Percentiles rank a stretch among this genome's conserved stretches.
phyloP scores from a whole-genome alignment of 2,888 invertebrate species.

The Conomelus anceps region DNA sequence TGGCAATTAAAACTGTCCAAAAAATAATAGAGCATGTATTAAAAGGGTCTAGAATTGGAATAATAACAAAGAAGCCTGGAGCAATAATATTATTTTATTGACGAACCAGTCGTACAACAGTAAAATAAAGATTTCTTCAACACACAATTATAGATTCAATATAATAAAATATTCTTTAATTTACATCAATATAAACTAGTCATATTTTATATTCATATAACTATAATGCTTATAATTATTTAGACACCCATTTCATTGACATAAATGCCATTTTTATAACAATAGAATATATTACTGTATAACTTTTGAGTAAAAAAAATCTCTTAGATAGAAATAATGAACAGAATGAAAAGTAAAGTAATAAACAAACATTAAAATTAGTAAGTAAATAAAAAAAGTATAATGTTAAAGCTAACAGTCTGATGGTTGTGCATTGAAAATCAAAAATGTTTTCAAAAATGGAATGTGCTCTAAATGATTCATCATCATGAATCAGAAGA shows the following conservation, averaged over 20 bases:
- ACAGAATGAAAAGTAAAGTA: not conserved
- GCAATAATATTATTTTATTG: not conserved
- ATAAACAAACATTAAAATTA: not conserved
- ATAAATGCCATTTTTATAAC: not conserved
- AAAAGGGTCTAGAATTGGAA: too few species aligned
- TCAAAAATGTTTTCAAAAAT: not conserved
- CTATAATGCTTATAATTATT: not conserved
- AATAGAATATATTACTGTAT: not conserved
- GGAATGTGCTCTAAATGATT: too few species aligned
- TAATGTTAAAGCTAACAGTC: not conserved
- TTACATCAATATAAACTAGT: not conserved
- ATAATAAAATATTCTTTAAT: not conserved
- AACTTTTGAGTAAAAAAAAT: not conserved
- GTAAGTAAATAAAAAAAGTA: not conserved
- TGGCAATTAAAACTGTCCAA: too few species aligned
- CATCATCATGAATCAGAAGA: not conserved
- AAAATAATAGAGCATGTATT: too few species aligned
- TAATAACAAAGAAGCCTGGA: not conserved
- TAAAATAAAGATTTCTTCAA: not conserved
- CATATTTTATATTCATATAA: not conserved
- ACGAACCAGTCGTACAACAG: not conserved
- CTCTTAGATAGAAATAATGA: not conserved
- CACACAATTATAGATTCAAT: not conserved
- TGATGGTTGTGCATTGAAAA: not conserved
- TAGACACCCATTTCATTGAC: not conserved